A percentile compares a stretch with the other conserved stretches of the same genome.
Evolutionary conservation across 2,113 vertebrate genomes (phyloP).

Genomic region (Mirounga angustirostris): DNA sequence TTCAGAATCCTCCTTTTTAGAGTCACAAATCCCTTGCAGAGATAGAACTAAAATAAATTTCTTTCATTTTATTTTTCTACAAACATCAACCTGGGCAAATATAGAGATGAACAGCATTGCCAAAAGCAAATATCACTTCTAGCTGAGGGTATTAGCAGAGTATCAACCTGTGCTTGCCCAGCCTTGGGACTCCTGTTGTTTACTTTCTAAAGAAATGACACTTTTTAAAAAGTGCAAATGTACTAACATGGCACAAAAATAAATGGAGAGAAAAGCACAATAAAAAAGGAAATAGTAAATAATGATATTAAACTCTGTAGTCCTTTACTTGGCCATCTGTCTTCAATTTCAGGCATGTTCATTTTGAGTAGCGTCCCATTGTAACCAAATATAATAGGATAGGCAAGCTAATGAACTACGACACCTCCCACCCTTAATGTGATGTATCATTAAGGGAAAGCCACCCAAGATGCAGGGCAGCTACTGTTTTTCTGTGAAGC

Average conservation of each 20-base stretch:
- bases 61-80: background rate
- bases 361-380: conserved; percentile 80
- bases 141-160: background rate
- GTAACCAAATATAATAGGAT: conserved; percentile 80
- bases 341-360: conserved; percentile 84
- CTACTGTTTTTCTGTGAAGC: conserved; percentile 80
- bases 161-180: background rate
- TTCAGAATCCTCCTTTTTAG: background rate
- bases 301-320: conserved; percentile 65
- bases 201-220: conserved; percentile 56
- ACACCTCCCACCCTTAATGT: conserved; percentile 78
- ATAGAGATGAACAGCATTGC: background rate
- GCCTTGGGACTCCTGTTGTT: background rate
- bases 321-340: conserved; percentile 78
- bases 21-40: background rate
- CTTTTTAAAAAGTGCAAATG: conserved; percentile 55
- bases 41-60: conserved; percentile 28
- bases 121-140: background rate
- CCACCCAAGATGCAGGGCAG: conserved; percentile 80
- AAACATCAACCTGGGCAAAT: conserved; percentile 18
- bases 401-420: conserved; percentile 77
- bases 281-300: conserved; percentile 63
- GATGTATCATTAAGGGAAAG: conserved; percentile 75
- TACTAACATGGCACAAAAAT: conserved; percentile 46
- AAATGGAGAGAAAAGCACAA: conserved; percentile 69